Evolutionary conservation across 2,797 vertebrate species (phyloP).

Genomic region (Acanthurus leucopareius): DNA sequence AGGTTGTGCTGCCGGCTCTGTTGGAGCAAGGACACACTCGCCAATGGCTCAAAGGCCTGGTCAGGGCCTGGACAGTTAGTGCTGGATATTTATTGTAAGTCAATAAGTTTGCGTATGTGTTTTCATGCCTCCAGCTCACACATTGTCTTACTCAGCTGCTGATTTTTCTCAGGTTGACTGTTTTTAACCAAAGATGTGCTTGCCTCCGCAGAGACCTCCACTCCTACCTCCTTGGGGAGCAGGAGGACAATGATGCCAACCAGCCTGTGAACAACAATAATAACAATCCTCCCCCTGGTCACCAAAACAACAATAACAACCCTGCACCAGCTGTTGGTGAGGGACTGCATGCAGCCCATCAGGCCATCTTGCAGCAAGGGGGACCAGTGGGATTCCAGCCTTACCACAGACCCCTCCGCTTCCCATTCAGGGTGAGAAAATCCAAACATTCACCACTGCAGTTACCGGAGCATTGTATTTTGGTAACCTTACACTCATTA

Average conservation of each 20-base stretch:
- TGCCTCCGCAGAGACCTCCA: constrained; percentile 91
- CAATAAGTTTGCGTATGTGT: background rate
- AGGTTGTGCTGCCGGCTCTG: constrained; percentile 94
- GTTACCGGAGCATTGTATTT: background rate
- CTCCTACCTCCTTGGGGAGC: constrained; percentile 98
- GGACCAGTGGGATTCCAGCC: constrained; percentile 99
- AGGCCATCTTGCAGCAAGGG: constrained; percentile 98
- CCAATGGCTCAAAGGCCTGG: constrained; percentile 98
- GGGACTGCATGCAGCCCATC: constrained; percentile 97
- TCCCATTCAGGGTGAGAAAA: constrained; percentile 92
- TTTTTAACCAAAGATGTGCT: background rate
- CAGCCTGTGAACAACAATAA: constrained; percentile 95
- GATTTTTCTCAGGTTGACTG: background rate
- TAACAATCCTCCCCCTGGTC: constrained; percentile 92
- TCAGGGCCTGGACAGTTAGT: constrained; percentile 97
- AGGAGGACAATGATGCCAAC: constrained; percentile 95
- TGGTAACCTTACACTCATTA: background rate
- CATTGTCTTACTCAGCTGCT: background rate
- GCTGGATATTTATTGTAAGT: constrained; percentile 97
- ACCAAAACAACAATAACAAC: constrained; percentile 93
- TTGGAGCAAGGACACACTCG: constrained; percentile 96
- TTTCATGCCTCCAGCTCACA: background rate
- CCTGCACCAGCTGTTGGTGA: constrained; percentile 94
- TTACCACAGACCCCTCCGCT: constrained; percentile 94
- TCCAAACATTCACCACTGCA: background rate